These are phyloP conservation scores for Seira ritae DNA, from an alignment of 2,888 invertebrate genomes.

Conservation along the genomic window DNA sequence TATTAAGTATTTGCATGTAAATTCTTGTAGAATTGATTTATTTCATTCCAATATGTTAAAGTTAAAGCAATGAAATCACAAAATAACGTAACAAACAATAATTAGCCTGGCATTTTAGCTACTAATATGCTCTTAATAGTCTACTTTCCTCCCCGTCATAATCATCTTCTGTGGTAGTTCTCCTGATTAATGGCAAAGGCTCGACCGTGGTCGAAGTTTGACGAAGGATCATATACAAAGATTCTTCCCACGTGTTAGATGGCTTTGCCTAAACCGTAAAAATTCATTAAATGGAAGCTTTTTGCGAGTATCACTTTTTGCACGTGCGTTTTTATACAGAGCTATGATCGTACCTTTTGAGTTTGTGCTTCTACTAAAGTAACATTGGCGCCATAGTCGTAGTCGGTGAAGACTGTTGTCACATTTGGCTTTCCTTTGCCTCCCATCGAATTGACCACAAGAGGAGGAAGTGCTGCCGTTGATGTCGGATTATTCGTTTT, in stretches of 20 bases:
- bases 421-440: background rate
- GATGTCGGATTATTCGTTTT: background rate
- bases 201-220: slow-evolving; percentile 17
- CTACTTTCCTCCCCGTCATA: background rate
- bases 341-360: background rate
- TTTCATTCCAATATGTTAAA: no score
- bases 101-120: background rate
- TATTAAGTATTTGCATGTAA: no score
- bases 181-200: slow-evolving; percentile 27
- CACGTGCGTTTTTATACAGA: no score
- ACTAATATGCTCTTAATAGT: background rate
- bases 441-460: background rate
- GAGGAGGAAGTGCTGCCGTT: background rate
- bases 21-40: no score
- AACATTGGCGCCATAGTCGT: background rate
- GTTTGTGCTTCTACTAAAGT: background rate
- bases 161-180: background rate
- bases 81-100: background rate
- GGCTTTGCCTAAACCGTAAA: background rate
- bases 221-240: slow-evolving; percentile 16
- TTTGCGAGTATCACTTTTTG: background rate
- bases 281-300: no score
- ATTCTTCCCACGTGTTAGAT: slow-evolving; percentile 31
- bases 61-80: no score
- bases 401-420: background rate